A percentile compares a stretch with the other conserved stretches of the same genome.
phyloP scores from a whole-genome alignment of 2,888 invertebrate species.

The Antitype chi region DNA sequence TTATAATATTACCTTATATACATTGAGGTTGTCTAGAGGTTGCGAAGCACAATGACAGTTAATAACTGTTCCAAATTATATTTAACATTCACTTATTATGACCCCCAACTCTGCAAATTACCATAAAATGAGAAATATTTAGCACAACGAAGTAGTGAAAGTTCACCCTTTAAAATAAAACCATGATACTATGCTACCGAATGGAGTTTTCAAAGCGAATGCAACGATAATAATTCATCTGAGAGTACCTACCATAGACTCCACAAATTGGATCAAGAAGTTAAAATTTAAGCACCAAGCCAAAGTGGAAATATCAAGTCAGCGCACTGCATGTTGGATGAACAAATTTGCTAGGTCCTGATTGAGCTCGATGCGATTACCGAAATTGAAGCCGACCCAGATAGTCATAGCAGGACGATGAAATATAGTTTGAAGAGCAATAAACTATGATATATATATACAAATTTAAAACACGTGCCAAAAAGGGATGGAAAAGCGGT shows the following conservation, averaged over 20 bases:
- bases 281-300: slow-evolving; percentile 21
- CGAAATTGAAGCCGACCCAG: slow-evolving; percentile 10
- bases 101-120: slow-evolving; percentile 30
- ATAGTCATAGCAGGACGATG: background rate
- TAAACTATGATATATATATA: background rate
- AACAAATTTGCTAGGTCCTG: slow-evolving; percentile 26
- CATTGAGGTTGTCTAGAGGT: slow-evolving; percentile 57
- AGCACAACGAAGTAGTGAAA: background rate
- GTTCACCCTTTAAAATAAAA: background rate
- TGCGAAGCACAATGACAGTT: slow-evolving; percentile 43
- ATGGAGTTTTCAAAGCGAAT: slow-evolving; percentile 6
- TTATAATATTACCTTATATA: slow-evolving; percentile 32
- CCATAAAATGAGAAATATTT: slow-evolving; percentile 19
- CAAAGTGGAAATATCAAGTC: slow-evolving; percentile 20
- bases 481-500: background rate
- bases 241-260: slow-evolving; percentile 3
- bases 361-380: slow-evolving; percentile 14
- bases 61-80: slow-evolving; percentile 48
- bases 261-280: slow-evolving; percentile 29
- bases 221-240: slow-evolving; percentile 23
- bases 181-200: background rate
- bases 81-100: slow-evolving; percentile 24
- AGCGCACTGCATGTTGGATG: slow-evolving; percentile 17
- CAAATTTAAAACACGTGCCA: background rate
- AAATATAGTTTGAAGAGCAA: background rate